phyloP scores from a whole-genome alignment of 2,888 invertebrate genomes.

The Rhogogaster chlorosoma region DNA sequence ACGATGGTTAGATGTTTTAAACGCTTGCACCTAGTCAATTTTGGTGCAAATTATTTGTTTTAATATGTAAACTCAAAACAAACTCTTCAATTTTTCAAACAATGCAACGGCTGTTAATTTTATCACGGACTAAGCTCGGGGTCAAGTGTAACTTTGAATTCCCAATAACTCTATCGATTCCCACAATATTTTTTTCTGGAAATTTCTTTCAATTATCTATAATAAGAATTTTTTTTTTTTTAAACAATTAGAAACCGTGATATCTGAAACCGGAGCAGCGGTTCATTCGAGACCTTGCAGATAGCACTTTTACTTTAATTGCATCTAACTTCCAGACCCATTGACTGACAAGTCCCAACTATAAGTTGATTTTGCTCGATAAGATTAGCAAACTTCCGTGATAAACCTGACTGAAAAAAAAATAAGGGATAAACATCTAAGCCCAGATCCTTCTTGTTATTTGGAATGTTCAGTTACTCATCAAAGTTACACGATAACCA shows the following conservation, averaged over 20 bases:
- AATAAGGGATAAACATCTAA: not conserved
- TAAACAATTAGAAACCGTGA: not conserved
- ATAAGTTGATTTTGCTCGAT: not conserved
- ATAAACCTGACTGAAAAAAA: not conserved
- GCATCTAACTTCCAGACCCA: not conserved
- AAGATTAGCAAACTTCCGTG: not conserved
- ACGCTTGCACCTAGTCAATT: constrained; percentile 39
- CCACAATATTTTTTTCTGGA: not conserved
- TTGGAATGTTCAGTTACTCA: constrained; percentile 49
- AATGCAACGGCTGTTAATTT: constrained; percentile 66
- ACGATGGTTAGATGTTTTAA: constrained; percentile 49
- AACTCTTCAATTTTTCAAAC: constrained; percentile 80
- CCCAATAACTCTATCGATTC: constrained; percentile 38
- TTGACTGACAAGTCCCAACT: not conserved
- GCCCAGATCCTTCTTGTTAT: not conserved
- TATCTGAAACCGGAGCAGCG: not conserved
- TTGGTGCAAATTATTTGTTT: constrained; percentile 68
- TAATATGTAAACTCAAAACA: constrained; percentile 67
- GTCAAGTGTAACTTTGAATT: constrained; percentile 6
- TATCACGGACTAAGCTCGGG: not conserved
- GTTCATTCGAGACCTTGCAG: not conserved
- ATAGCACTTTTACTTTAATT: not conserved
- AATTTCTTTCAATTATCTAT: too few species aligned
- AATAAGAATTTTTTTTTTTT: not conserved
- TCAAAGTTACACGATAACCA: constrained; percentile 56